Evolutionary conservation across 2,797 vertebrate species (phyloP), one percentile per base, ranked within the genome.

Genomic region (Bovichtus diacanthus): DNA sequence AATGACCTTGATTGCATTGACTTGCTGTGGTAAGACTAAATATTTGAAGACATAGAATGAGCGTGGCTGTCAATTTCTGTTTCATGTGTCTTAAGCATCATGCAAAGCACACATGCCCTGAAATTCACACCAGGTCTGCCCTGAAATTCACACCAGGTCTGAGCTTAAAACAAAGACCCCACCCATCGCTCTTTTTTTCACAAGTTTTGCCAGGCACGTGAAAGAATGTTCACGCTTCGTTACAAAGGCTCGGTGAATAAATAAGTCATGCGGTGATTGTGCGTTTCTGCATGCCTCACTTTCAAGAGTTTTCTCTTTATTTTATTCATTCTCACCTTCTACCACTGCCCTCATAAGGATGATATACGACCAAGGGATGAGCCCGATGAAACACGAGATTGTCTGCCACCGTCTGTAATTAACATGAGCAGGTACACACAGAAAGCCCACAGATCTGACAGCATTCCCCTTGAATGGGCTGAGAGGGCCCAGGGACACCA

Each of bases 401-500:
- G 83, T 88, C 90, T 82, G 74, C 81, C 76, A 80, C 86, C 74
- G 76, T 87, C 84, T 93, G 89, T 93, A 94, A 94, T 94, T 93
- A 94, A 92, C 90, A 92, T 89, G 89, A 93, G 89, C 89, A 92
- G 90, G 91, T 93, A 91, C 83, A 91, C 86, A 83, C 78, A 88
- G 74, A 90, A 81, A 88, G 84, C 87, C 79, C 78, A 61, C 74
- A 70, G 86, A 91, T 91, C 87, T 93, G 92, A 93, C 90, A 93
- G 90, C 84, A 89, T 88, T 91, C 88, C 89, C 88, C 88, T 88
- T 89, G 90, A 93, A 92, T 90, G 90, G 90, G 83, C 90, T 78
- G 83, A 82, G 87, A 86, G 89, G 92, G 92, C 93, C 93, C 84
- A 80, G 93, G 92, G 94, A 95, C 92, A 93, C 93, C 93, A 95